These are phyloP conservation scores for Stictocephala bisonia DNA, from an alignment of 2,888 invertebrate genomes.

Conservation along the genomic window DNA sequence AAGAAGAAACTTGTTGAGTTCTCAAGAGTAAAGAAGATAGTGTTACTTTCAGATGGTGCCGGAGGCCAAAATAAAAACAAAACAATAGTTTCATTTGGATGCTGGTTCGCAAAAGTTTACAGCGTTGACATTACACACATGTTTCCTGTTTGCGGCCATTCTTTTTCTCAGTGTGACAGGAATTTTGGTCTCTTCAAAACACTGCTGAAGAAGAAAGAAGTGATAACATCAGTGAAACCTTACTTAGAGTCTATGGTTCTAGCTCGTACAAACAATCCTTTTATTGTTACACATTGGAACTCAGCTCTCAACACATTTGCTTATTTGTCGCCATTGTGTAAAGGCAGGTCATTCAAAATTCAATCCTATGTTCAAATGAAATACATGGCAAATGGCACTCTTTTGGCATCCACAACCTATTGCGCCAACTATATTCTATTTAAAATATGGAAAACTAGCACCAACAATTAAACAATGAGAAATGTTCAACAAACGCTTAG, in stretches of 20 bases:
- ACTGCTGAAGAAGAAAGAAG: constrained; percentile 9
- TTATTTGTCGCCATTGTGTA: not conserved
- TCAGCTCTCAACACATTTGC: constrained; percentile 8
- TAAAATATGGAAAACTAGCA: not conserved
- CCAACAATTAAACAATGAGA: too few species aligned
- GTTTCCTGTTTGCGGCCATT: constrained; percentile 26
- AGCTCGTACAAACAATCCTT: not conserved
- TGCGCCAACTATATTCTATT: not conserved
- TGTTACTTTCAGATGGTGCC: not conserved
- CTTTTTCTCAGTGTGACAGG: constrained; percentile 12
- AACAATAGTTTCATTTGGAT: not conserved
- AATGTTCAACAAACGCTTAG: too few species aligned
- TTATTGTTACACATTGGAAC: constrained; percentile 16
- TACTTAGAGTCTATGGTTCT: not conserved
- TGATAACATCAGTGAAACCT: constrained; percentile 14
- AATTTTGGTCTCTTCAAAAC: constrained; percentile 26
- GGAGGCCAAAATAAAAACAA: not conserved
- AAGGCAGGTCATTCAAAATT: not conserved
- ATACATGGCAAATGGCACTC: constrained; percentile 24
- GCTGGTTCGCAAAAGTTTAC: constrained; percentile 2
- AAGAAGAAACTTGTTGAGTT: not conserved
- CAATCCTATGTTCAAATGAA: constrained; percentile 17
- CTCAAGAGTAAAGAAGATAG: not conserved
- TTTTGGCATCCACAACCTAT: constrained; percentile 16
- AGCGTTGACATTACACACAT: not conserved